Conservation (phyloP, 2,888 invertebrate genomes). For the Lasioglossum leucozonium region DNA sequence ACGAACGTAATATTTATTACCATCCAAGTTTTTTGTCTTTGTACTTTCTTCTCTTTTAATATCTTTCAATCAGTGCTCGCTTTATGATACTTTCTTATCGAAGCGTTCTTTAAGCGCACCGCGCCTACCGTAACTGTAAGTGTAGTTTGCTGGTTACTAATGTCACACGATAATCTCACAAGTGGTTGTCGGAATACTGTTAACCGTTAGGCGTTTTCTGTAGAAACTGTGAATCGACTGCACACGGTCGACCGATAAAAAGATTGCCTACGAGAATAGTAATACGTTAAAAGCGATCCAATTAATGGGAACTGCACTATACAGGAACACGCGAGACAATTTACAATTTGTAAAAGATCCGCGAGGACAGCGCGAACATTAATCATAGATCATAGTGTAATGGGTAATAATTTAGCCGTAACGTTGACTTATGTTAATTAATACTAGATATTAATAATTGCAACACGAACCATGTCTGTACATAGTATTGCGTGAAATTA, state of each 20-base stretch:
- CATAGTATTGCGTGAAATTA: conserved; percentile 76
- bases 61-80: conserved; percentile 53
- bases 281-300: conserved; percentile 3
- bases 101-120: conserved; percentile 46
- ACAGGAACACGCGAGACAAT: conserved; percentile 48
- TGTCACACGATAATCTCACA: conserved; percentile 5
- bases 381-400: conserved; percentile 65
- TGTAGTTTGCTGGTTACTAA: conserved; percentile 42
- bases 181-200: conserved; percentile 21
- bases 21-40: conserved; percentile 51
- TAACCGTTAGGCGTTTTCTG: conserved; percentile 12
- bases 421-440: conserved; percentile 68
- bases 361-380: conserved; percentile 39
- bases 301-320: conserved; percentile 38
- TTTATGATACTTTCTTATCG: conserved; percentile 48
- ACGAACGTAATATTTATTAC: conserved; percentile 71
- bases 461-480: conserved; percentile 75
- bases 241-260: neutral
- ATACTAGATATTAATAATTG: conserved; percentile 74
- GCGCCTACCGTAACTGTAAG: conserved; percentile 55
- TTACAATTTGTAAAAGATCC: conserved; percentile 43
- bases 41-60: conserved; percentile 43
- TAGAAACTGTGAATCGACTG: conserved; percentile 18
- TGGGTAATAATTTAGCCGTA: conserved; percentile 70
- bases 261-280: conserved; percentile 22